Conservation (phyloP, 2,797 vertebrate species). For the Fistularia commersonii region DNA sequence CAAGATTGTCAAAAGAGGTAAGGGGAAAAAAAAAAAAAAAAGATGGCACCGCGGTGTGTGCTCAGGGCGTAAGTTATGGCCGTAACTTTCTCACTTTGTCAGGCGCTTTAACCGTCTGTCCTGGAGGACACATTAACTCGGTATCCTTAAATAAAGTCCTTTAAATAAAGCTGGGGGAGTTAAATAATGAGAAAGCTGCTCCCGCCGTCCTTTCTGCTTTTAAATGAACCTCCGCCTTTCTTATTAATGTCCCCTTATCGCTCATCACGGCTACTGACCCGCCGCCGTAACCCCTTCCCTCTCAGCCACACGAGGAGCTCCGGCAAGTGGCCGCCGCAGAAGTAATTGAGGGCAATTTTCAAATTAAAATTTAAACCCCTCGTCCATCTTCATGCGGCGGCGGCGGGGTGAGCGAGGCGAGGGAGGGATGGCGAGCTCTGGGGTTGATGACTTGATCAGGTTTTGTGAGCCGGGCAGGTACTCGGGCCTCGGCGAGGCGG, state of each 20-base stretch:
- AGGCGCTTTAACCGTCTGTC: constrained; percentile 76
- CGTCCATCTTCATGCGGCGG: constrained; percentile 75
- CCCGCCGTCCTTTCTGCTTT: constrained; percentile 79
- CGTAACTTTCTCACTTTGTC: constrained; percentile 76
- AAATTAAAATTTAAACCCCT: constrained; percentile 89
- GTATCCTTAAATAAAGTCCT: constrained; percentile 89
- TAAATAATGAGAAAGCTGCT: constrained; percentile 79
- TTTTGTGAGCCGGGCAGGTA: constrained; percentile 82
- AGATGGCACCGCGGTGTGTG: constrained; percentile 68
- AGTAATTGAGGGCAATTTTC: constrained; percentile 90
- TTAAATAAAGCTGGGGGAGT: constrained; percentile 89
- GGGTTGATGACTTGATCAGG: constrained; percentile 88
- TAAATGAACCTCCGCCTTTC: constrained; percentile 89
- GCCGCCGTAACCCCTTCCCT: constrained; percentile 73
- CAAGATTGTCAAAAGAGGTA: constrained; percentile 63
- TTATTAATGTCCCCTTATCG: constrained; percentile 91
- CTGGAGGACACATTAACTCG: constrained; percentile 79
- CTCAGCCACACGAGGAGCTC: constrained; percentile 71
- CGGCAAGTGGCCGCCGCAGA: constrained; percentile 78
- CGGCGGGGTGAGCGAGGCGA: constrained; percentile 22
- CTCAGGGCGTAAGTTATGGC: constrained; percentile 74
- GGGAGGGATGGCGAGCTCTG: constrained; percentile 36
- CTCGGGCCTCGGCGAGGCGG: constrained; percentile 82
- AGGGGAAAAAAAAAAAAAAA: constrained; percentile 33
- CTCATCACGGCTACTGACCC: constrained; percentile 88